Base-by-base conservation (phyloP, 2,888 invertebrate genomes). In the Argyresthia goedartella region DNA sequence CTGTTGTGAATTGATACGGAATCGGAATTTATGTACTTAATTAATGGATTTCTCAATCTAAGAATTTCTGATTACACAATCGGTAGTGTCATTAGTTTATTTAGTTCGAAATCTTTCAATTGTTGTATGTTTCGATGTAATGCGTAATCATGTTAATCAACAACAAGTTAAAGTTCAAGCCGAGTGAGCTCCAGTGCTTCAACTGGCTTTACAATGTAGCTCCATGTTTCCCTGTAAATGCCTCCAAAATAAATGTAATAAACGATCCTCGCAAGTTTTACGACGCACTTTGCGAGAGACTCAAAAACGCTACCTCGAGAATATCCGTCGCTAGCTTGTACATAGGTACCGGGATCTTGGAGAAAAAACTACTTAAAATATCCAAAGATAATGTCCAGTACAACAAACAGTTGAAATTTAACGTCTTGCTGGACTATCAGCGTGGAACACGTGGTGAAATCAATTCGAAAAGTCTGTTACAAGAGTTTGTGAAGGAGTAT, bases 251-350 rank as follows among this genome's bases (percentile, higher is more conserved):
- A 44, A 89, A 89, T 59, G 89, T 96, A 52, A 90, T 96, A 56
- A 89, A 89, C 45, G 92, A 94, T 63, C 96, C 96, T 0, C 80
- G 81, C 50, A 89, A 89, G 55, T 97, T 96, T 75, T 96, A 96
- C 69, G 87, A 91, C 8, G 91, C 89, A 0, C 69, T 96, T 11
- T 73, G 93, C 57, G 87, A 92, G 47, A 90, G 91, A 68, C 91
- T 93, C 67, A 77, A 80, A 51, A 78, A 73, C 52, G 94, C 96
- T 0, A 89, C 88, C 55, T 79, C 84, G 50, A 88, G 96, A 61
- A 93, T 97, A 63, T 91, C 92, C 0, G 76, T 99, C 50, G 95
- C 96, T 4, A 98, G 99, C 55, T 84, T 99, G 10, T 99, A 99
- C 71, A 82, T 99, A 54, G 99, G 99, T 11, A 97, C 93, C 50